These are phyloP conservation scores for Haemorhous mexicanus DNA, from an alignment of 2,113 vertebrate species.

Conservation along the genomic window DNA sequence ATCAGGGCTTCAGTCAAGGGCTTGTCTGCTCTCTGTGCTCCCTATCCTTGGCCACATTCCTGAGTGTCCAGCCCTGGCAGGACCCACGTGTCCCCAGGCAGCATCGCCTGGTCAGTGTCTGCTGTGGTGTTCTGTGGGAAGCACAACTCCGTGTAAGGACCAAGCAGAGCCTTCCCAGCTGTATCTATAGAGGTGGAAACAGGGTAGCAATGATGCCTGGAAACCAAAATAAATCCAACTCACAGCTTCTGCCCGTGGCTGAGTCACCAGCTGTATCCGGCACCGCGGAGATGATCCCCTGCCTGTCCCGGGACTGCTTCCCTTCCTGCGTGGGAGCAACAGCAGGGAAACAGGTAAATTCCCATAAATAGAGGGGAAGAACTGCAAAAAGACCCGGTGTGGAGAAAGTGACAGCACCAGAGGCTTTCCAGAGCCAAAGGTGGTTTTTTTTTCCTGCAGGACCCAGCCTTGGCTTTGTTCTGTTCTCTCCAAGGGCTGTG, in stretches of 20 bases:
- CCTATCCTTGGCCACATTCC: neutral
- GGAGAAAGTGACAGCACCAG: neutral
- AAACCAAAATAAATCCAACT: slow-evolving; percentile 39
- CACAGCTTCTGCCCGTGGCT: slow-evolving; percentile 14
- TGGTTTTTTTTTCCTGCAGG: neutral
- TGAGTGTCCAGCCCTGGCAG: neutral
- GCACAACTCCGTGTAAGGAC: fast-evolving
- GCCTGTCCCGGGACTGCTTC: neutral
- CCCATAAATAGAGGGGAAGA: neutral
- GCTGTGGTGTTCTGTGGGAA: neutral
- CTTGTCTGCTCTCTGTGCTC: neutral
- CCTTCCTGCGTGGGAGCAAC: neutral
- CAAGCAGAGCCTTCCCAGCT: neutral
- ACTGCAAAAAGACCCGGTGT: neutral
- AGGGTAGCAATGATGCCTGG: neutral
- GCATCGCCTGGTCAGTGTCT: fast-evolving
- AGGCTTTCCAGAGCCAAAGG: neutral
- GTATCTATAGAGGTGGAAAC: neutral
- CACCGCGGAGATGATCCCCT: neutral
- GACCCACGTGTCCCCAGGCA: neutral
- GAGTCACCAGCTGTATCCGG: neutral
- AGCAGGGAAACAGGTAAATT: neutral
- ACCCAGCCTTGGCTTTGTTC: neutral
- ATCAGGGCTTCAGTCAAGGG: neutral
- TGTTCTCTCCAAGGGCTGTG: neutral